Conservation (phyloP, 2,113 vertebrate genomes). For the Argyrosomus japonicus region DNA sequence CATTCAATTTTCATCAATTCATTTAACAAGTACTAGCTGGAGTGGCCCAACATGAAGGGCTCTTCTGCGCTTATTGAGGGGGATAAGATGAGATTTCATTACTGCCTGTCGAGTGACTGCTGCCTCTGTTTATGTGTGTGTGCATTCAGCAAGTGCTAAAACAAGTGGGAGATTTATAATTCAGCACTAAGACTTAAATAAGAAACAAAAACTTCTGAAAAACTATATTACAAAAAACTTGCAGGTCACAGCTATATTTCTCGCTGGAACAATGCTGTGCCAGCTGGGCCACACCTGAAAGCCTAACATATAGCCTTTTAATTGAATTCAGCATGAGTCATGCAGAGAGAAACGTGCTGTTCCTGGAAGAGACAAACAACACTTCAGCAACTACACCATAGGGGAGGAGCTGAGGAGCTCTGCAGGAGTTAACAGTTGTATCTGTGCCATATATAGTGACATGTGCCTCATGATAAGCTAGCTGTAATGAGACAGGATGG, state of each 20-base stretch:
- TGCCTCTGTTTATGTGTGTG: constrained; percentile 26
- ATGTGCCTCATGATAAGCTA: not conserved
- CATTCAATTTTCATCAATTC: constrained; percentile 68
- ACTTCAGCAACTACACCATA: not conserved
- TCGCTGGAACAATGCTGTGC: not conserved
- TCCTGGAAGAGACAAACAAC: constrained; percentile 4
- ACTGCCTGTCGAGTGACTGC: constrained; percentile 26
- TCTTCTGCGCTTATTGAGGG: constrained; percentile 59
- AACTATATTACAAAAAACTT: constrained; percentile 17
- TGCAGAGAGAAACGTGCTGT: not conserved
- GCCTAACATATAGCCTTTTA: constrained; percentile 9
- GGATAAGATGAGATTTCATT: constrained; percentile 58
- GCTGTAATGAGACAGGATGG: not conserved
- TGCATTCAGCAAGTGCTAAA: constrained; percentile 7
- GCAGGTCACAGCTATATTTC: not conserved
- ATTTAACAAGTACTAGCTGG: constrained; percentile 69
- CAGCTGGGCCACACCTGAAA: constrained; percentile 48
- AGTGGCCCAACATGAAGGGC: constrained; percentile 60
- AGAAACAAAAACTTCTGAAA: constrained; percentile 13
- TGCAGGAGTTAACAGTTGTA: constrained; percentile 2
- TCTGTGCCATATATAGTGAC: not conserved
- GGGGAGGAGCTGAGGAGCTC: constrained; percentile 24
- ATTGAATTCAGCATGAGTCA: constrained; percentile 7
- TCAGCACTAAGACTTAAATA: not conserved
- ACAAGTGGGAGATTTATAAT: constrained; percentile 44